A percentile compares a stretch with the other conserved stretches of the same genome.
These are phyloP conservation scores for Enteromius argenteus DNA, from an alignment of 2,797 vertebrate species.

Conservation along the genomic window DNA sequence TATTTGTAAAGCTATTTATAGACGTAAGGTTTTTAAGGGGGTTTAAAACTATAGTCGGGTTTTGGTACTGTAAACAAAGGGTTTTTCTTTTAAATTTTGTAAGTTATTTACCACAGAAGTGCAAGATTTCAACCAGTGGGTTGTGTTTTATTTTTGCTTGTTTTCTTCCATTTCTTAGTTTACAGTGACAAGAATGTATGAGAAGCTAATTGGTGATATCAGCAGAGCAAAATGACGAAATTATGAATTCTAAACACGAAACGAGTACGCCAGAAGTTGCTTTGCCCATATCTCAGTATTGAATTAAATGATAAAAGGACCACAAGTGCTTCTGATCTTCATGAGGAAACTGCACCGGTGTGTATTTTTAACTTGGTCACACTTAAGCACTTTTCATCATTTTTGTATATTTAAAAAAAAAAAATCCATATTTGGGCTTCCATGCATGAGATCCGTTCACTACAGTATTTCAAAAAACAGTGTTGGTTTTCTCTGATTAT, in stretches of 20 bases:
- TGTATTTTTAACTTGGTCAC: constrained; percentile 8
- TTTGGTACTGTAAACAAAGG: constrained; percentile 87
- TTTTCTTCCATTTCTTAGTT: constrained; percentile 77
- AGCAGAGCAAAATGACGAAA: constrained; percentile 54
- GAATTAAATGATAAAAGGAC: constrained; percentile 77
- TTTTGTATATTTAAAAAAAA: constrained; percentile 17
- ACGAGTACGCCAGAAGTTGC: constrained; percentile 58
- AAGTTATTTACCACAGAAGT: constrained; percentile 93
- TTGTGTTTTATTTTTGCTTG: constrained; percentile 72
- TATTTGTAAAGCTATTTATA: constrained; percentile 99
- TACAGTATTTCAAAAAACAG: constrained; percentile 51
- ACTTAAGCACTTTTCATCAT: constrained; percentile 48
- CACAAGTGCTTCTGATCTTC: constrained; percentile 79
- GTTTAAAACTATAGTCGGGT: constrained; percentile 81
- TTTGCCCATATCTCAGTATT: constrained; percentile 78
- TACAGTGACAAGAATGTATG: constrained; percentile 83
- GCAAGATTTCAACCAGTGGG: constrained; percentile 71
- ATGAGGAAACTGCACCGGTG: constrained; percentile 66
- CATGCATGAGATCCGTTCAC: constrained; percentile 22
- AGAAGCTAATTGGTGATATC: constrained; percentile 68
- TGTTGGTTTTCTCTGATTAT: constrained; percentile 66
- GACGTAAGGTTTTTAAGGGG: constrained; percentile 82
- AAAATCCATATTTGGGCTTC: constrained; percentile 38
- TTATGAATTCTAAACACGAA: constrained; percentile 42
- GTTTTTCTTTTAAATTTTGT: constrained; percentile 79